These are phyloP conservation scores for Chironomus tepperi DNA, from an alignment of 1,140 invertebrate genomes.

Conservation along the genomic window DNA sequence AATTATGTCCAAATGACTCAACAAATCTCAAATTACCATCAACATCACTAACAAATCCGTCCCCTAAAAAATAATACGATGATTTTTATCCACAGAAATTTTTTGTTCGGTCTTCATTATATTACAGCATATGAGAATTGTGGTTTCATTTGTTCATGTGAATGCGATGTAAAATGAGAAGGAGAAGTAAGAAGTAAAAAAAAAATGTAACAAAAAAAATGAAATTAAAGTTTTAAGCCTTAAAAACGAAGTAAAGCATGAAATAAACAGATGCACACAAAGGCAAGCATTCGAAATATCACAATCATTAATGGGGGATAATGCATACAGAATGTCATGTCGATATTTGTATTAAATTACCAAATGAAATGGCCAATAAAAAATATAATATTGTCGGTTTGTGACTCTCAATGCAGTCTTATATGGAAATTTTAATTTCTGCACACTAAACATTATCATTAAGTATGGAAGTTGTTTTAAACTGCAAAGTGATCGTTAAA, in stretches of 20 bases:
- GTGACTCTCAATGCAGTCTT: no score
- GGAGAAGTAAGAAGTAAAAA: not conserved
- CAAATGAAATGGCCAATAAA: not conserved
- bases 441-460: no score
- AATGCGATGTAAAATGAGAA: not conserved
- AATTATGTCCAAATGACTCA: no score
- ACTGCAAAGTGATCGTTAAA: no score
- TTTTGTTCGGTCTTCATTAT: not conserved
- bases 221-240: constrained; percentile 9
- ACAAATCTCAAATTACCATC: no score
- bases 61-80: no score
- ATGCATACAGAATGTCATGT: not conserved
- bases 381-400: no score
- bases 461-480: no score
- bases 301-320: not conserved
- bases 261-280: constrained; percentile 14
- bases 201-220: not conserved
- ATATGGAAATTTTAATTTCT: no score
- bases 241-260: not conserved
- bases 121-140: not conserved
- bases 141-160: constrained; percentile 7
- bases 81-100: not conserved
- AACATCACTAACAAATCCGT: no score
- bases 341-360: not conserved
- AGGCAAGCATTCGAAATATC: not conserved